phyloP scores from a whole-genome alignment of 2,888 invertebrate species.

The Icerya purchasi region DNA sequence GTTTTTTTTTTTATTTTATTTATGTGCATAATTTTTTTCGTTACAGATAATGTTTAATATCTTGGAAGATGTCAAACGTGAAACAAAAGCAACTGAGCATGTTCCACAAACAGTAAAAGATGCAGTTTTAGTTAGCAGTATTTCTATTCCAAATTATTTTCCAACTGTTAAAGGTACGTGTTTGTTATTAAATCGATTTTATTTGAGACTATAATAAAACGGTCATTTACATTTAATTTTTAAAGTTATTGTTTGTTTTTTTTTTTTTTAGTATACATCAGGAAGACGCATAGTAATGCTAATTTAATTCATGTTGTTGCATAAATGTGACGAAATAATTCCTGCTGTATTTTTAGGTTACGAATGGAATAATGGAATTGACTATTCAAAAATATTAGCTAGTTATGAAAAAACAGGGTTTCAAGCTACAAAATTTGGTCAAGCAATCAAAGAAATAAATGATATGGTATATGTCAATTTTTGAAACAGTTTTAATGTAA shows the following conservation, averaged over 20 bases:
- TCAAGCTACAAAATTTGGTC: slow-evolving; percentile 87
- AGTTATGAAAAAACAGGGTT: slow-evolving; percentile 73
- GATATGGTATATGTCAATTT: slow-evolving; percentile 43
- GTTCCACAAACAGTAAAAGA: slow-evolving; percentile 32
- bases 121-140: slow-evolving; percentile 49
- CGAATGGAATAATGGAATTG: slow-evolving; percentile 74
- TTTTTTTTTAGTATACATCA: background rate
- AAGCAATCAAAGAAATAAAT: slow-evolving; percentile 74
- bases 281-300: background rate
- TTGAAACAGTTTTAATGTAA: background rate
- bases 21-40: no score
- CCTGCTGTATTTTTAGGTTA: no score
- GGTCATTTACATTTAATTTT: background rate
- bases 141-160: slow-evolving; percentile 39
- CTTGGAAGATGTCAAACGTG: background rate
- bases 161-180: slow-evolving; percentile 35
- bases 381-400: slow-evolving; percentile 62
- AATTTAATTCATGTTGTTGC: no score
- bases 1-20: no score
- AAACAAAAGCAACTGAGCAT: slow-evolving; percentile 8
- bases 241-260: slow-evolving; percentile 2
- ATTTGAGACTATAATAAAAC: no score
- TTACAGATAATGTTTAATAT: background rate
- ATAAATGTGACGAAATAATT: no score
- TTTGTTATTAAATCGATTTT: slow-evolving; percentile 1